These are phyloP conservation scores for Phyto melanocephala DNA, from an alignment of 2,888 invertebrate species.

Conservation along the genomic window DNA sequence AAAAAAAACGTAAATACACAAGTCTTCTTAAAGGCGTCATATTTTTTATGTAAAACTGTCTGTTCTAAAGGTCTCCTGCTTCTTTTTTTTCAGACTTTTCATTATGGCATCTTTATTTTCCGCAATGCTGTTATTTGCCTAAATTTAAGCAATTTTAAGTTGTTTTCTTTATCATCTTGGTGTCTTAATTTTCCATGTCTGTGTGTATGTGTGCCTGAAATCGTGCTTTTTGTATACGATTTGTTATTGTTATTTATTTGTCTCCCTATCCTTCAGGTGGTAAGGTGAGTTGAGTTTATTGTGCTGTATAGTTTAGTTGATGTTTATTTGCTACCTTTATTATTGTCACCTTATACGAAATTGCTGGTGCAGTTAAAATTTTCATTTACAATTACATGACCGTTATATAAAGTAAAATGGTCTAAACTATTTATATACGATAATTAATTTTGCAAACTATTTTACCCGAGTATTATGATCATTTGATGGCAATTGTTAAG, in stretches of 20 bases:
- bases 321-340: constrained; percentile 39
- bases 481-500: too few relatives aligned
- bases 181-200: constrained; percentile 33
- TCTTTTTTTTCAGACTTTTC: constrained; percentile 5
- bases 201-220: not conserved
- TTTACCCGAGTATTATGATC: too few relatives aligned
- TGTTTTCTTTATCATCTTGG: constrained; percentile 1
- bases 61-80: constrained; percentile 25
- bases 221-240: not conserved
- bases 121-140: constrained; percentile 65
- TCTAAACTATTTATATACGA: too few relatives aligned
- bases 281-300: constrained; percentile 48
- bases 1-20: not conserved
- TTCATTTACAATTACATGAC: too few relatives aligned
- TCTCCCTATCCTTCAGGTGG: constrained; percentile 44
- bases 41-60: constrained; percentile 41
- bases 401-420: too few relatives aligned
- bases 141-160: constrained; percentile 51
- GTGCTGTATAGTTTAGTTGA: constrained; percentile 32
- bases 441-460: too few relatives aligned
- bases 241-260: constrained; percentile 58
- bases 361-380: constrained; percentile 34
- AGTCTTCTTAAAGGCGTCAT: constrained; percentile 57
- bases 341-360: not conserved
- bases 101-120: constrained; percentile 52